Evolutionary conservation across 2,888 invertebrate genomes (phyloP).

Genomic region (Smittia sp.): DNA sequence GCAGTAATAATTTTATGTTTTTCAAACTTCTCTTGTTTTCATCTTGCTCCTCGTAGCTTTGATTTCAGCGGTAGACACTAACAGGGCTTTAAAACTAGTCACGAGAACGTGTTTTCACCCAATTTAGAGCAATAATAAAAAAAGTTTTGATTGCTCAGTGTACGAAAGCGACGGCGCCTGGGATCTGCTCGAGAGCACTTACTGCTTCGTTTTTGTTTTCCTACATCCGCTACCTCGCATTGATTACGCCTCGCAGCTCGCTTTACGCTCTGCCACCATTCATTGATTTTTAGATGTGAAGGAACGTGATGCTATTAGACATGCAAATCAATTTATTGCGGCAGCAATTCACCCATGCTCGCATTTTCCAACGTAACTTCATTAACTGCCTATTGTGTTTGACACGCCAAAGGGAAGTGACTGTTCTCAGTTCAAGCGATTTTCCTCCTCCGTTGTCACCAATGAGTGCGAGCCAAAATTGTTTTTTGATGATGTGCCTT

Average conservation of each 20-base stretch:
- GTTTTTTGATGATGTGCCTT: conserved; percentile 10
- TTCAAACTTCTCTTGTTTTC: background rate
- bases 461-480: background rate
- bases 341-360: background rate
- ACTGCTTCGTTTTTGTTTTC: too few species aligned
- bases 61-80: too few species aligned
- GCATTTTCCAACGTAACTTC: conserved; percentile 27
- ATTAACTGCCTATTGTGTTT: conserved; percentile 34
- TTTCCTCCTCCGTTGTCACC: background rate
- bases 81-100: too few species aligned
- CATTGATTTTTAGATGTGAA: conserved; percentile 15
- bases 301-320: conserved; percentile 31
- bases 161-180: too few species aligned
- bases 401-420: background rate
- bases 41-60: too few species aligned
- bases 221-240: too few species aligned
- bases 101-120: too few species aligned
- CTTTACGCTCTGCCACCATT: background rate
- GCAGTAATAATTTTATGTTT: background rate
- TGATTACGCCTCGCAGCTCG: background rate
- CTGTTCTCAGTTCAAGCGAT: background rate
- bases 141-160: too few species aligned
- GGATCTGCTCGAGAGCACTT: too few species aligned
- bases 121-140: too few species aligned
- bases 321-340: conserved; percentile 37